Evolutionary conservation across 2,797 vertebrate species (phyloP).

Genomic region (Cossypha caffra): DNA sequence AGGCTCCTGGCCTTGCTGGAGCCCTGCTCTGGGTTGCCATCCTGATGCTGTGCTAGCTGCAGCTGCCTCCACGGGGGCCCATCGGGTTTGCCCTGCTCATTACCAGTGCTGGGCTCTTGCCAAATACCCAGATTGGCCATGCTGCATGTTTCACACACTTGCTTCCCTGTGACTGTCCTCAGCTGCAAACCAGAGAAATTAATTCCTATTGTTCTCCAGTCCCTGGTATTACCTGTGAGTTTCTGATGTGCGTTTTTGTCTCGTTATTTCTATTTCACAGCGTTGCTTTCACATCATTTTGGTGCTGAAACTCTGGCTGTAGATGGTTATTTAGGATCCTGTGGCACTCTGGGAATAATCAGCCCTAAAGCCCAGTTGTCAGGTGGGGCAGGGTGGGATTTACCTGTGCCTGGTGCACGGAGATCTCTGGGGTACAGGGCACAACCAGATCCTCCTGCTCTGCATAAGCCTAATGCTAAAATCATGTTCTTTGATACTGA

Average conservation of each 20-base stretch:
- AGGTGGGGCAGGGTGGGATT: not conserved
- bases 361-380: not conserved
- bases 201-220: not conserved
- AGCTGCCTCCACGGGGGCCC: not conserved
- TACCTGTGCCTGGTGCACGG: fast-evolving
- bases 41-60: not conserved
- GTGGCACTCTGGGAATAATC: fast-evolving
- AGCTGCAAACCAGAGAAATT: not conserved
- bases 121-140: not conserved
- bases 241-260: fast-evolving
- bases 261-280: fast-evolving
- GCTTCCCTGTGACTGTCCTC: not conserved
- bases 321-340: not conserved
- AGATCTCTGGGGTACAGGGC: no score
- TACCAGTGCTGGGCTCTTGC: not conserved
- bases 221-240: fast-evolving
- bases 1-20: not conserved
- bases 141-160: not conserved
- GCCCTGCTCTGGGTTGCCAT: slow-evolving; percentile 16
- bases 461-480: not conserved
- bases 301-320: not conserved
- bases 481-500: not conserved
- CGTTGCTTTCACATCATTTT: fast-evolving
- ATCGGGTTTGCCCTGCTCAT: not conserved
- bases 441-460: not conserved